phyloP scores from a whole-genome alignment of 2,797 vertebrate genomes.

The Liparis tanakae region DNA sequence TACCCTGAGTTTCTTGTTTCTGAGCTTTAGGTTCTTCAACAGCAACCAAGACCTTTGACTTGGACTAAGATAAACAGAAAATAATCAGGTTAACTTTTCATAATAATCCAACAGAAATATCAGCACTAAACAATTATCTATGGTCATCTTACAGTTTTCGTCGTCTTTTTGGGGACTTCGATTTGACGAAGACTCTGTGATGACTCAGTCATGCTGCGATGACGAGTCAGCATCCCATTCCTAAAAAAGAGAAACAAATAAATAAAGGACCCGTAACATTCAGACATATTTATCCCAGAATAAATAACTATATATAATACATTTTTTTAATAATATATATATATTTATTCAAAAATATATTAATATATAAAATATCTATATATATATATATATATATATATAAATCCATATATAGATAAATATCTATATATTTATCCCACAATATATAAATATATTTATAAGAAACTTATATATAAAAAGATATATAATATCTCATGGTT shows the following conservation, averaged over 20 bases:
- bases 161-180: constrained; percentile 87
- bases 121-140: background rate
- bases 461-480: no score
- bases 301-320: no score
- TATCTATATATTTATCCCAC: no score
- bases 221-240: constrained; percentile 87
- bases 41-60: constrained; percentile 48
- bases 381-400: no score
- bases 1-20: constrained; percentile 91
- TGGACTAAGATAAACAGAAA: constrained; percentile 79
- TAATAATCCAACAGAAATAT: background rate
- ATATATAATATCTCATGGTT: background rate
- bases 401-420: no score
- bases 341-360: no score
- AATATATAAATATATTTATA: no score
- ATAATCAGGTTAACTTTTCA: background rate
- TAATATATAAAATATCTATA: no score
- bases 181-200: constrained; percentile 93
- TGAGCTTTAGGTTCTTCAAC: constrained; percentile 63
- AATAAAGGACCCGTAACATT: background rate
- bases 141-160: constrained; percentile 82
- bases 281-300: background rate
- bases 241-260: constrained; percentile 65
- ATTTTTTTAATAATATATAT: no score
- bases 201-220: constrained; percentile 92